phyloP scores from a whole-genome alignment of 2,888 invertebrate genomes.

The Limnephilus rhombicus region DNA sequence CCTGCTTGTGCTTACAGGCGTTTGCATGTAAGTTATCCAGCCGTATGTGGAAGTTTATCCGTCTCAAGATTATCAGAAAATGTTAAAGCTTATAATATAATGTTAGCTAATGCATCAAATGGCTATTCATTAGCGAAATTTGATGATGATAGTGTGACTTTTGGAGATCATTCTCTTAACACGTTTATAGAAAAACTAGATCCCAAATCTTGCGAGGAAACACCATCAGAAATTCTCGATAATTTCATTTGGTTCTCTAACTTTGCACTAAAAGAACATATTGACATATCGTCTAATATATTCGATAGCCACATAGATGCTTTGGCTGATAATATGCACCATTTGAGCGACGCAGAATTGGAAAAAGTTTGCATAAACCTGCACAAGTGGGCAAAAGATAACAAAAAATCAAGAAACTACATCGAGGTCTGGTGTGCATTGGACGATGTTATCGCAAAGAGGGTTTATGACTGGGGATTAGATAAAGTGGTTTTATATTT shows the following conservation, averaged over 20 bases:
- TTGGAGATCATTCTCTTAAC: background rate
- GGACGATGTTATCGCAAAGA: background rate
- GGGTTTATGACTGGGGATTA: conserved; percentile 7
- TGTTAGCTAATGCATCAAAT: background rate
- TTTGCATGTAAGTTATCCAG: background rate
- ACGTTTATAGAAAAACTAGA: background rate
- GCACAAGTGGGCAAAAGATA: conserved; percentile 14
- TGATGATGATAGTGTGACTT: background rate
- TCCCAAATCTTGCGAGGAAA: background rate
- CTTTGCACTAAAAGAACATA: conserved; percentile 3
- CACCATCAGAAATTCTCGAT: conserved; percentile 1
- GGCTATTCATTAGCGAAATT: background rate
- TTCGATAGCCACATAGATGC: conserved; percentile 30
- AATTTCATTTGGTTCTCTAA: conserved; percentile 38
- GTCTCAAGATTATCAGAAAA: background rate
- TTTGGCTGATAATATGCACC: conserved; percentile 31
- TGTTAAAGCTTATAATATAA: background rate
- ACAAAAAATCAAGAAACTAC: conserved; percentile 10
- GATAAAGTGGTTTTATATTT: conserved; percentile 18
- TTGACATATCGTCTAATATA: conserved; percentile 43
- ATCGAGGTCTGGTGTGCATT: conserved; percentile 33
- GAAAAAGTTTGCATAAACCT: conserved; percentile 32
- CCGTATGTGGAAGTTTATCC: background rate
- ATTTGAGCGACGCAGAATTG: conserved; percentile 19
- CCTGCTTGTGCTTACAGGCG: background rate